Evolutionary conservation across 2,113 vertebrate genomes (phyloP).

Genomic region (Chamaea fasciata): DNA sequence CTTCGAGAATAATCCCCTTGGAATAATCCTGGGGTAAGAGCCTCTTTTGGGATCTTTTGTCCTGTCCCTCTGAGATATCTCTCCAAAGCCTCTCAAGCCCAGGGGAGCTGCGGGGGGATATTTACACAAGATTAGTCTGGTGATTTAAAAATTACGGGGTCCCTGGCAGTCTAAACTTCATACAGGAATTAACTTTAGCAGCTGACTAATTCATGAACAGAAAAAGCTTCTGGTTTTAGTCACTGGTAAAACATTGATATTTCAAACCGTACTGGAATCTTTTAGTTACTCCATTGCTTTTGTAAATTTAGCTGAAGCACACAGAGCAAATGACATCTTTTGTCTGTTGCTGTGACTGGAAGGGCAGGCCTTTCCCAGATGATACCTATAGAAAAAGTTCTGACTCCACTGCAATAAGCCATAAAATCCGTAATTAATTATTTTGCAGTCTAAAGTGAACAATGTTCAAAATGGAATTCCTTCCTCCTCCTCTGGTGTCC

Average conservation of each 20-base stretch:
- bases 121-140: not conserved
- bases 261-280: accelerated
- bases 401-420: not conserved
- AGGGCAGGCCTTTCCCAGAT: not conserved
- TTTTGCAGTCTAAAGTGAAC: not conserved
- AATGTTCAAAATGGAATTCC: not conserved
- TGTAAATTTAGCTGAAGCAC: not conserved
- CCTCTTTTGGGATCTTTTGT: too few relatives aligned
- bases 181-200: not conserved
- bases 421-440: not conserved
- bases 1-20: too few relatives aligned
- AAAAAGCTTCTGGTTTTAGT: not conserved
- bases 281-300: not conserved
- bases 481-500: not conserved
- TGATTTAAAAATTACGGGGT: not conserved
- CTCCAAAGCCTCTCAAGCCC: too few relatives aligned
- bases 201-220: not conserved
- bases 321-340: not conserved
- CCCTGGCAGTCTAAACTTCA: not conserved
- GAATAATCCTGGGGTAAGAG: too few relatives aligned
- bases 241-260: not conserved
- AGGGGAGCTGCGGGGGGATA: too few relatives aligned
- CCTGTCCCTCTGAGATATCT: too few relatives aligned
- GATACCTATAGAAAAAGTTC: not conserved
- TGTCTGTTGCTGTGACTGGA: not conserved